A percentile compares a stretch with the other conserved stretches of the same genome.
Conservation (phyloP, 2,113 vertebrate species). For the Corythornis madagascariensis region DNA sequence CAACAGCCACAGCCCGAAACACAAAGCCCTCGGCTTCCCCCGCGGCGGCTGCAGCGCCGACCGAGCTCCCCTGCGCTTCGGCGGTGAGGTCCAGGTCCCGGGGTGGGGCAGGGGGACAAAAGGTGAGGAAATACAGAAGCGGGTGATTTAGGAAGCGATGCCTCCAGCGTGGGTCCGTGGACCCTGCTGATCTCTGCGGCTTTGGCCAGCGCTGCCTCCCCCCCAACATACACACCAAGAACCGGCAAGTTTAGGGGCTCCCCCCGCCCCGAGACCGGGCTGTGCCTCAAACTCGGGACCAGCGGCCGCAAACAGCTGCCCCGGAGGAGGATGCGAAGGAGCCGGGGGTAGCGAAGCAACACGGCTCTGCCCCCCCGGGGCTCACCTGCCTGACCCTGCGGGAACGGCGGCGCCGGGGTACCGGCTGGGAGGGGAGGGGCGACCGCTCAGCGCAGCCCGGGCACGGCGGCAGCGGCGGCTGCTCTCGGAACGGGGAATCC, state of each 20-base stretch:
- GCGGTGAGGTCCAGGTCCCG: not conserved
- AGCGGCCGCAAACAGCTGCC: too few species aligned
- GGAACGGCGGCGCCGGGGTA: not conserved
- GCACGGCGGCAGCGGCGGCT: not conserved
- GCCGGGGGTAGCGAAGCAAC: not conserved
- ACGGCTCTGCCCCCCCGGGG: too few species aligned
- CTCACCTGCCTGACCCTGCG: not conserved
- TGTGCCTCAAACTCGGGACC: too few species aligned
- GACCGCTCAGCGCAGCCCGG: not conserved
- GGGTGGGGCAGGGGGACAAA: too few species aligned
- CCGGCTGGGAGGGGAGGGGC: not conserved
- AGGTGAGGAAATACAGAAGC: not conserved
- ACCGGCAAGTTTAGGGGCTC: too few species aligned
- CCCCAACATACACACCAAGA: too few species aligned
- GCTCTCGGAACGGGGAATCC: not conserved
- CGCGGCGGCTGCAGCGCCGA: not conserved
- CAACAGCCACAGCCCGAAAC: not conserved
- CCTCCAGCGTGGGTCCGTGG: too few species aligned
- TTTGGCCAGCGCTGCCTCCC: not conserved
- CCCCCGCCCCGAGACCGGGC: too few species aligned
- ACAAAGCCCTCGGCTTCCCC: not conserved
- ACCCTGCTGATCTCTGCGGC: not conserved
- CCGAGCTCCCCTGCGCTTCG: not conserved
- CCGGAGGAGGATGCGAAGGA: not conserved
- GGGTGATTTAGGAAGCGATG: rapidly evolving